phyloP scores from a whole-genome alignment of 2,888 invertebrate genomes.

The Leptarthrus brevirostris region DNA sequence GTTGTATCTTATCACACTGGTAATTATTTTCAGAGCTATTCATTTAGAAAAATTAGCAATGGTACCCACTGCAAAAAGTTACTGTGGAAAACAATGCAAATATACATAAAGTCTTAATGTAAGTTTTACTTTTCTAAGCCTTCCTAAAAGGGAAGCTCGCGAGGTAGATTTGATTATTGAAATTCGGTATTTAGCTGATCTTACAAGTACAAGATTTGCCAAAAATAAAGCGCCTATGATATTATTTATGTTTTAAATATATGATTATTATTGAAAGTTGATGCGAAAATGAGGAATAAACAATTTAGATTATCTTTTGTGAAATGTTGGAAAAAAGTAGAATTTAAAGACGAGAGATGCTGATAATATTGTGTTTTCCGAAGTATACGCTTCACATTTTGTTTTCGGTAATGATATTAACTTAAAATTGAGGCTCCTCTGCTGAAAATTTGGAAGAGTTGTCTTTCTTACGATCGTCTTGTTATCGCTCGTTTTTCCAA shows the following conservation, averaged over 20 bases:
- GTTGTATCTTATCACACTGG: conserved; percentile 19
- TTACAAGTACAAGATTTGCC: conserved; percentile 16
- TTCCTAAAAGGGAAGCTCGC: conserved; percentile 10
- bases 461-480: conserved; percentile 7
- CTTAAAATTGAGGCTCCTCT: no score
- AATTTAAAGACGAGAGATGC: no score
- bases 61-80: conserved; percentile 23
- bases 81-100: conserved; percentile 40
- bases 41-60: conserved; percentile 8
- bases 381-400: background rate
- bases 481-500: conserved; percentile 1
- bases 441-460: no score
- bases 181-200: conserved; percentile 21
- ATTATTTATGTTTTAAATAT: no score
- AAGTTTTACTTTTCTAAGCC: conserved; percentile 22
- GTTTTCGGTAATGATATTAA: background rate
- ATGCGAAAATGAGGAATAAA: background rate
- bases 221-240: background rate
- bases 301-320: background rate
- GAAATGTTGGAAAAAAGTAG: background rate
- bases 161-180: conserved; percentile 16
- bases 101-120: conserved; percentile 37
- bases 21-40: background rate
- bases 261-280: background rate
- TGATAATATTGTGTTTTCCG: conserved; percentile 10